Conservation (phyloP, 2,888 invertebrate species). For the Plagodis dolabraria region DNA sequence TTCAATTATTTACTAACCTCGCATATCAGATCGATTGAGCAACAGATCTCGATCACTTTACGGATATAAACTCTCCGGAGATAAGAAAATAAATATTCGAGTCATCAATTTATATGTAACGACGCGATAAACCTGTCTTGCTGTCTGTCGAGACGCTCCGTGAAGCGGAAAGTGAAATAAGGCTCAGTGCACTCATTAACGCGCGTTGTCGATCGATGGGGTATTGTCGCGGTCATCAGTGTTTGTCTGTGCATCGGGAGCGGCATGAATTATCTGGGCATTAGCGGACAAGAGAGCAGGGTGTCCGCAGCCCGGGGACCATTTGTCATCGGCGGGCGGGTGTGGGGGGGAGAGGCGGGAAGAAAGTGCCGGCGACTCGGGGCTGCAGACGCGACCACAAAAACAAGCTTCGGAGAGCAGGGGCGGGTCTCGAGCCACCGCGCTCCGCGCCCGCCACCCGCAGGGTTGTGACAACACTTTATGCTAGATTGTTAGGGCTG, state of each 20-base stretch:
- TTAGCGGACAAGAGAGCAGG: constrained; percentile 70
- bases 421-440: constrained; percentile 71
- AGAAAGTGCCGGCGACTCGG: constrained; percentile 74
- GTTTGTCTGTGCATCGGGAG: constrained; percentile 71
- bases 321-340: constrained; percentile 79
- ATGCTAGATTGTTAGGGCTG: constrained; percentile 49
- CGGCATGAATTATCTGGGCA: constrained; percentile 82
- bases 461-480: constrained; percentile 58
- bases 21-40: constrained; percentile 32
- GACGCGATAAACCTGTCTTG: constrained; percentile 67
- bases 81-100: constrained; percentile 27
- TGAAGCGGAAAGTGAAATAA: constrained; percentile 72
- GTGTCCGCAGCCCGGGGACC: constrained; percentile 68
- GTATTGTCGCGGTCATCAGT: constrained; percentile 76
- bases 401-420: constrained; percentile 77
- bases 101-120: constrained; percentile 64
- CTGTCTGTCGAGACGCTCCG: constrained; percentile 63
- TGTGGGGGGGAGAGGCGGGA: constrained; percentile 57
- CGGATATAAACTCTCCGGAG: constrained; percentile 9
- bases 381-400: constrained; percentile 82
- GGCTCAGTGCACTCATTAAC: constrained; percentile 69
- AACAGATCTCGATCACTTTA: constrained; percentile 20
- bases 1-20: constrained; percentile 30
- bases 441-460: constrained; percentile 61
- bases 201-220: constrained; percentile 74